Evolutionary conservation across 1,140 invertebrate species (phyloP).

Genomic region (Hermetia illucens): DNA sequence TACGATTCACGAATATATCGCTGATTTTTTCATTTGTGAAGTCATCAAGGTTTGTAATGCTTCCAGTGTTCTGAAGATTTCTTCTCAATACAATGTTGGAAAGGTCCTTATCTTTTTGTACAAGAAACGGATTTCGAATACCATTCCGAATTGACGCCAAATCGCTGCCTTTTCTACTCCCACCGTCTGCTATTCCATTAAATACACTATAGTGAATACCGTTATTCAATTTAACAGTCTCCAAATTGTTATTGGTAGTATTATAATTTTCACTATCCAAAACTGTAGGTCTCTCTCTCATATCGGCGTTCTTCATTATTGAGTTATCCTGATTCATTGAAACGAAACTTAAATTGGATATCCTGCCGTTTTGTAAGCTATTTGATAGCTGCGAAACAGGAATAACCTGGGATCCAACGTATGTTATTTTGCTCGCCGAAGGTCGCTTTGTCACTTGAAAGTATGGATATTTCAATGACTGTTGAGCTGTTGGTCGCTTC

Average conservation of each 20-base stretch:
- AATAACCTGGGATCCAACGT: slow-evolving; percentile 24
- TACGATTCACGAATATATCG: slow-evolving; percentile 6
- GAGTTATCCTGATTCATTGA: slow-evolving; percentile 12
- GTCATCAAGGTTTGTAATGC: neutral
- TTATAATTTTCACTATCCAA: no score
- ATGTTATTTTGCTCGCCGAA: slow-evolving; percentile 14
- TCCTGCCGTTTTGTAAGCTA: slow-evolving; percentile 18
- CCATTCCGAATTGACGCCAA: no score
- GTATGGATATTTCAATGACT: slow-evolving; percentile 68
- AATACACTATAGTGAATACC: no score
- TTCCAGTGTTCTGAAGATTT: neutral
- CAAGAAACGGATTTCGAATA: no score
- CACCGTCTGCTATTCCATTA: no score
- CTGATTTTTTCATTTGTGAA: slow-evolving; percentile 3
- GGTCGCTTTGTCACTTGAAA: slow-evolving; percentile 51
- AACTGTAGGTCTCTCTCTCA: no score
- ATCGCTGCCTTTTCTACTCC: no score
- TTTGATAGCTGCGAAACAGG: slow-evolving; percentile 24
- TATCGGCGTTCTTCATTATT: neutral
- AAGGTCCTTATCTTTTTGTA: no score
- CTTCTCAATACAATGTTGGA: neutral
- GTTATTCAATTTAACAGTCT: no score
- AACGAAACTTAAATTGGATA: slow-evolving; percentile 14
- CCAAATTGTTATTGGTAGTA: no score
- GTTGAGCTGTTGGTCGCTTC: slow-evolving; percentile 80